Evolutionary conservation across 2,797 vertebrate genomes (phyloP), one percentile per base, ranked within the genome.

Genomic region (Pipistrellus pipistrellus): DNA sequence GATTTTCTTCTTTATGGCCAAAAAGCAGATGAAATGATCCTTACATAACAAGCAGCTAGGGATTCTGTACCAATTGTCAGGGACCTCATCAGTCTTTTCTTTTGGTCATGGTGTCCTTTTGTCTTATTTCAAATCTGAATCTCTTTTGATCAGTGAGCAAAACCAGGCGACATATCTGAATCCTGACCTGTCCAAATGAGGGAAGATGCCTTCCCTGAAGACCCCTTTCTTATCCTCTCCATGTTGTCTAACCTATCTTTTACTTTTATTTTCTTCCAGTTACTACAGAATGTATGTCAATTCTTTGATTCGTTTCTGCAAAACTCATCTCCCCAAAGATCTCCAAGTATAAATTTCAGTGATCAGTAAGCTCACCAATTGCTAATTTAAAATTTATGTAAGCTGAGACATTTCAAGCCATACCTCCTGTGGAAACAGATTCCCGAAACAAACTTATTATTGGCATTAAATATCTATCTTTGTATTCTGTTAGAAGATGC

Each of bases 1-100:
- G 55, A 53, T 91, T 88, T 92, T 90, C n/a, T 81, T 62, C n/a
- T 89, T 81, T 85, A 87, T 32, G 87, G 18, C 30, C 53, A 90
- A 71, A 85, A 93, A 93, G 32, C 46, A 82, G 55, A 69, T 78
- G 9, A 80, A 95, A 95, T 85, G 77, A 84, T 93, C 41, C 80
- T 84, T 64, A 80, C 2, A 38, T 69, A 91, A 84, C 15, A 78
- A 93, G 44, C 21, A 87, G 8, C 14, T 48, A 93, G n/a, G 11
- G 80, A 71, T 86, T 93, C 23, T 64, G 41, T 73, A 75, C 51
- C 53, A 88, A 75, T 57, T 86, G 32, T 0, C 64, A 88, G 32
- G 93, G 21, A 30, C 15, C 18, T 15, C 73, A 1, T 20, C 75
- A 53, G 17, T 76, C 66, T 93, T 87, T 85, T 38, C 38, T 59